Conservation (phyloP, 2,888 invertebrate genomes). For the Trissolcus japonicus region DNA sequence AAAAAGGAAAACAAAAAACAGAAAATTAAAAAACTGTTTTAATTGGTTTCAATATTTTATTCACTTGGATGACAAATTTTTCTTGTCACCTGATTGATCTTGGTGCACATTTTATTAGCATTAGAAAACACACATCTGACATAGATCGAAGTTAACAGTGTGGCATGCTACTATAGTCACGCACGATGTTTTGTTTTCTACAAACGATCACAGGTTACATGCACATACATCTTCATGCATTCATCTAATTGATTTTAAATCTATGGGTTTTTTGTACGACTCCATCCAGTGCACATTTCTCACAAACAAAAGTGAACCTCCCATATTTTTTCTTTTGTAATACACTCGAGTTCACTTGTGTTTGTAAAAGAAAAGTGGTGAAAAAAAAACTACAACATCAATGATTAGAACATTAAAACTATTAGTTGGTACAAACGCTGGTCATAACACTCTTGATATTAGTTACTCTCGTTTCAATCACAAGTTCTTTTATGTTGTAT, state of each 20-base stretch:
- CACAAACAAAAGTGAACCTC: no score
- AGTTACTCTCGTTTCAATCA: constrained; percentile 45
- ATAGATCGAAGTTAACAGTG: constrained; percentile 46
- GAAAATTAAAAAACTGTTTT: no score
- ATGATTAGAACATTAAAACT: constrained; percentile 38
- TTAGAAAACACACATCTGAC: constrained; percentile 50
- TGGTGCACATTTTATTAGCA: constrained; percentile 18
- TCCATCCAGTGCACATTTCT: no score
- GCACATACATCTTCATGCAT: constrained; percentile 64
- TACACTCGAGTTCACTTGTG: constrained; percentile 7
- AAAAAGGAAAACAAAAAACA: no score
- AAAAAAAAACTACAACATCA: constrained; percentile 40
- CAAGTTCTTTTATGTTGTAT: constrained; percentile 10
- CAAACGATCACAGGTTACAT: constrained; percentile 63
- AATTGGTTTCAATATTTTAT: no score
- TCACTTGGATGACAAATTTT: no score
- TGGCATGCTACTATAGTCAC: constrained; percentile 62
- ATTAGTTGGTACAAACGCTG: constrained; percentile 40
- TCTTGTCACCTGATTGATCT: constrained; percentile 10
- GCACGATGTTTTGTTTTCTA: constrained; percentile 55
- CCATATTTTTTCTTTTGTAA: no score
- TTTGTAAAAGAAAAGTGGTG: constrained; percentile 17
- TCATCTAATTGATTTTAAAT: constrained; percentile 40
- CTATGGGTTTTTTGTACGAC: constrained; percentile 19
- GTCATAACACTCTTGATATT: constrained; percentile 27